Evolutionary conservation across 2,888 invertebrate species (phyloP), one percentile per base, ranked within the genome.

Genomic region (Apodemia duryi): DNA sequence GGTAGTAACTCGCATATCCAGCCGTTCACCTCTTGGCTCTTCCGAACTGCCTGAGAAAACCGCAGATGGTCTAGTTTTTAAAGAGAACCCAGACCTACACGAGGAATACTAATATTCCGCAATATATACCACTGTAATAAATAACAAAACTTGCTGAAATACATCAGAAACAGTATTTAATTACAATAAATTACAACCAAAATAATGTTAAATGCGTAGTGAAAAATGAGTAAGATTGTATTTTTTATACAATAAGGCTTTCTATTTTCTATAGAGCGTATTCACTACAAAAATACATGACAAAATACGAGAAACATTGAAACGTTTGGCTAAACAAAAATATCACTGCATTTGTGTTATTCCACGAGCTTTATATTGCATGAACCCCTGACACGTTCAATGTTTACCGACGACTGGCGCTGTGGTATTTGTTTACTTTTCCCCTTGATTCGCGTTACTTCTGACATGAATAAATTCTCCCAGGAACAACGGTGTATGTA

Each of bases 261-360:
- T 28, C 21, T 28, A 28, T 9, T 28, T 21, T 52, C 10, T 28
- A 10, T 28, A 2, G 9, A 52, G 52, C 21, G 52, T 9, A 28
- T 28, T 46, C 13, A 7, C 52, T 52, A 52, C 28, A 52, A 51
- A 43, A 51, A 51, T 21, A 51, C 51, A 51, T 51, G 51, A 51
- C 51, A 51, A 51, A 43, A 51, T 51, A 51, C 51, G 51, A 51
- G 21, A 51, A 6, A 21, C 51, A 51, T 51, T 21, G 51, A 51
- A 51, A 51, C 43, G 43, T 43, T 43, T 51, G 21, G 21, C 51
- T 21, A 51, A 51, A 51, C 51, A 51, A n/a, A 21, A 51, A 51
- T 51, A 51, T 51, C 51, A 51, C 51, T 51, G 51, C 51, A 51
- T 51, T 51, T 51, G 51, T 51, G 51, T 51, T 51, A 51, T 51